These are phyloP conservation scores for rat (Rattus norvegicus) DNA, from an alignment of 2,113 vertebrate genomes.

Conservation along the genomic window GRCr8 NC_086020.1:184957501-184958000, in stretches of 20 bases:
- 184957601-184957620: background rate
- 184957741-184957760: background rate
- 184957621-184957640: constrained; percentile 15
- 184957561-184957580: background rate
- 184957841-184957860: constrained; percentile 88
- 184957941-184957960: constrained; percentile 3
- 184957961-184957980: constrained; percentile 47
- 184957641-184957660: constrained; percentile 3
- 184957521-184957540: accelerated
- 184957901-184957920: accelerated
- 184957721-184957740: background rate
- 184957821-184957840: constrained; percentile 88
- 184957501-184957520: background rate
- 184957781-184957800: constrained; percentile 86
- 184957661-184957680: constrained; percentile 53
- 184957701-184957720: constrained; percentile 13
- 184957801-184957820: constrained; percentile 85
- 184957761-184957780: constrained; percentile 86
- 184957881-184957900: constrained; percentile 17
- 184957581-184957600: background rate
- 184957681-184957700: constrained; percentile 58
- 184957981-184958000: constrained; percentile 65
- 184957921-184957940: background rate
- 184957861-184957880: constrained; percentile 88
- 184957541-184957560: background rate